Evolutionary conservation across 2,797 vertebrate genomes (phyloP).

Genomic region (Tarsius wallacei): DNA sequence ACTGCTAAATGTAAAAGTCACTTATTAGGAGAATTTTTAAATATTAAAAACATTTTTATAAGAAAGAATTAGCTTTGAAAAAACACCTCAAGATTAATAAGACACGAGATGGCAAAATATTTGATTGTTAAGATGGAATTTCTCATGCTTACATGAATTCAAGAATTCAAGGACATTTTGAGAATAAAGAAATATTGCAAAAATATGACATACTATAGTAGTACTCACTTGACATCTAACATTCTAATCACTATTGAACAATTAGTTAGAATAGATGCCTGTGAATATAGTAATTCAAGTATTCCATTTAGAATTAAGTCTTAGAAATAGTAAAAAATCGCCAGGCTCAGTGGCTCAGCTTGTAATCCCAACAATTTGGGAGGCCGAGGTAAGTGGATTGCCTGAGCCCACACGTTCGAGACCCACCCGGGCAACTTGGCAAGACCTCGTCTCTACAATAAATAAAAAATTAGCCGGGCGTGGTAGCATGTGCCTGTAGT

Average conservation of each 20-base stretch:
- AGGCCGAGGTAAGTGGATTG: no score
- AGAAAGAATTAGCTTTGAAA: slow-evolving; percentile 64
- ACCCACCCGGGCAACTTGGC: no score
- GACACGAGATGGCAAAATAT: slow-evolving; percentile 36
- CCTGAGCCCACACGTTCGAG: no score
- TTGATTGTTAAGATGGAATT: slow-evolving; percentile 35
- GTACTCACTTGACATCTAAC: background rate
- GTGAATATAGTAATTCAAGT: slow-evolving; percentile 53
- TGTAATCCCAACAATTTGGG: no score
- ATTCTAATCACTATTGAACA: slow-evolving; percentile 35
- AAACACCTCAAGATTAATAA: slow-evolving; percentile 67
- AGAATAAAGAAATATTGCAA: slow-evolving; percentile 49
- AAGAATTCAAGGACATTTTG: slow-evolving; percentile 67
- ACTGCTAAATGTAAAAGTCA: slow-evolving; percentile 31
- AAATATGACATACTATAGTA: slow-evolving; percentile 30
- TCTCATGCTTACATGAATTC: slow-evolving; percentile 28
- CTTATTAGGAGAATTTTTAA: slow-evolving; percentile 39
- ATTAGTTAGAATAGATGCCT: slow-evolving; percentile 42
- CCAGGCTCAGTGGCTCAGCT: no score
- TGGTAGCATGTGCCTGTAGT: no score
- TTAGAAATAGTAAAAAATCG: slow-evolving; percentile 47
- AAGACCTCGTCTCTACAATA: no score
- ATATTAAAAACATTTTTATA: slow-evolving; percentile 29
- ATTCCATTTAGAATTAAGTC: slow-evolving; percentile 41
- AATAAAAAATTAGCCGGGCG: no score